Evolutionary conservation across 2,797 vertebrate species (phyloP), one percentile per base, ranked within the genome.

Genomic region (Morus bassanus): DNA sequence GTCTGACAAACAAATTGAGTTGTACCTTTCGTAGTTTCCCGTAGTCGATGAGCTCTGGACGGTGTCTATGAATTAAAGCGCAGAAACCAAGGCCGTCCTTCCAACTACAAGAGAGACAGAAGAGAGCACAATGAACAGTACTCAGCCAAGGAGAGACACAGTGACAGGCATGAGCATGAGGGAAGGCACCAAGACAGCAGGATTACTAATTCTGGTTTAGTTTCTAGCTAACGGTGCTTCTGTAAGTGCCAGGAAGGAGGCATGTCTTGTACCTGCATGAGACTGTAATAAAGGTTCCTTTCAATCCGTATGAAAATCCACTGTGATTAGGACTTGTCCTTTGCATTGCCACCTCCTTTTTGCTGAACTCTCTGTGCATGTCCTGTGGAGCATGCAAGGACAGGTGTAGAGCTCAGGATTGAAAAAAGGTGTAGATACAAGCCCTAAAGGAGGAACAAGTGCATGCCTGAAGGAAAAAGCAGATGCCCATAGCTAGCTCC

Each of bases 1-100:
- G 25, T 68, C n/a, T 83, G 68, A 91, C 9, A 81, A 83, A 75
- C 4, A 85, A 93, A 76, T n/a, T 25, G 67, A 75, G 56, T 11
- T 63, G 87, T 98, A 99, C 99, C 99, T 99, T 99, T 94, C 99
- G 98, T 91, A 99, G 98, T 93, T 99, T 99, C 51, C 98, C 99
- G 0, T 99, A 99, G 97, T 99, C 99, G 3, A 99, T 99, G 97
- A 99, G 99, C 89, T 99, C 99, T 69, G 99, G 99, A 97, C 99
- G 99, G 97, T 99, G 99, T 97, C 99, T 98, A 93, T 99, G 99
- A 97, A 99, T 99, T 97, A 99, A 99, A 10, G 99, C 99, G 63
- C 99, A 99, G 98, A 99, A 99, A 81, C 99, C 99, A 95, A 99
- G 98, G 85, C 99, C 99, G 6, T 99, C 99, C 95, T 99, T 99